These are phyloP conservation scores for Hypomecis atomaria DNA, from an alignment of 2,888 invertebrate species.

Conservation along the genomic window DNA sequence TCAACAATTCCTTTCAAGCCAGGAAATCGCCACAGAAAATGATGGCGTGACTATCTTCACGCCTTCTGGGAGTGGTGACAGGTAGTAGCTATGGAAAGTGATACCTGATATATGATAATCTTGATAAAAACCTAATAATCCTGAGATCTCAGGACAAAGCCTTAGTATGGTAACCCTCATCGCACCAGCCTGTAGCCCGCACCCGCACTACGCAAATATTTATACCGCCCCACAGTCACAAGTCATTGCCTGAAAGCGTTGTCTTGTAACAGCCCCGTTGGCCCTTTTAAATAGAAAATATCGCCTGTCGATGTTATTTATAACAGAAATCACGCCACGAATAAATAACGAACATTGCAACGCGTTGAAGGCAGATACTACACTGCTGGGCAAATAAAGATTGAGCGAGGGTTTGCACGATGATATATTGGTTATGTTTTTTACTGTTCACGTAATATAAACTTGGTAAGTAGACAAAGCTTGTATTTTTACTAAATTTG, in stretches of 20 bases:
- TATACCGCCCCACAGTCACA: slow-evolving; percentile 65
- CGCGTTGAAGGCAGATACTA: slow-evolving; percentile 47
- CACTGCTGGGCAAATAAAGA: slow-evolving; percentile 59
- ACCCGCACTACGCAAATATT: slow-evolving; percentile 74
- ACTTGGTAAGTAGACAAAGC: not conserved
- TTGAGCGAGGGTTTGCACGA: slow-evolving; percentile 56
- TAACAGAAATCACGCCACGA: slow-evolving; percentile 62
- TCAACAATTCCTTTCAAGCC: too few relatives aligned
- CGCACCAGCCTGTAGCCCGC: slow-evolving; percentile 10
- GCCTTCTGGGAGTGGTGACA: too few relatives aligned
- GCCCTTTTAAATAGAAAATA: slow-evolving; percentile 70
- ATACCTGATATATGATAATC: too few relatives aligned
- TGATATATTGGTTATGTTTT: slow-evolving; percentile 52
- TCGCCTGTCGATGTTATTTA: slow-evolving; percentile 72
- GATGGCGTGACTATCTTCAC: too few relatives aligned
- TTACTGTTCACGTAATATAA: slow-evolving; percentile 42
- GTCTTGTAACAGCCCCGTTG: slow-evolving; percentile 64
- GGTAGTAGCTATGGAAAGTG: too few relatives aligned
- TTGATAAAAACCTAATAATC: too few relatives aligned
- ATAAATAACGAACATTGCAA: slow-evolving; percentile 53
- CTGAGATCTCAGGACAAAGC: too few relatives aligned
- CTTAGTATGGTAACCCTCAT: not conserved
- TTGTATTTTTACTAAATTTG: too few relatives aligned
- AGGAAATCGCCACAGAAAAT: too few relatives aligned
- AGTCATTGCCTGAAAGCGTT: slow-evolving; percentile 80